Base-by-base conservation (phyloP, 1,140 invertebrate species). In the Dolichoris vasculosae region DNA sequence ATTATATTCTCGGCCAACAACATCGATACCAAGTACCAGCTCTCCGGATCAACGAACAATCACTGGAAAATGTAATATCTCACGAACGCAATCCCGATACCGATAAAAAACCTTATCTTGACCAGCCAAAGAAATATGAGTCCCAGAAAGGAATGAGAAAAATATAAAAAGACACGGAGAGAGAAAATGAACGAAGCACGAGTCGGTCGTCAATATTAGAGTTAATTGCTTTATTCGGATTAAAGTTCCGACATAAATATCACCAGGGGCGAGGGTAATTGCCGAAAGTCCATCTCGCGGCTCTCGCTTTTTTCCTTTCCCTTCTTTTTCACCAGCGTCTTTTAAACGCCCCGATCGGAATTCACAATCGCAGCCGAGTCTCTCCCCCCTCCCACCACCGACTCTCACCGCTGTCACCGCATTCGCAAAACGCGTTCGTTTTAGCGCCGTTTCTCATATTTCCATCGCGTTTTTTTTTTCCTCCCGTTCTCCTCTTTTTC, bases 141-240 rank as follows among this genome's bases (percentile, higher is more conserved):
- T 78, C 32, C 32, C 35, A 15, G 9, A 32, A 6, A 38, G 48
- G 46, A 63, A 63, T 35, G 48, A 79, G 32, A 79, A 59, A 63
- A 59, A 59, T 30, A 35, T 46, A 51, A 32, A 71, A 51, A 81
- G 63, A 51, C 2, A 51, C 26, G 38, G 38, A 80, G 30, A 23
- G 51, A 63, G 23, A 63, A n/a, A 67, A 32, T 17, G 51, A 78
- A 32, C 15, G 51, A 26, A 69, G 63, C 77, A 80, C 64, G 83
- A 51, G 64, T 51, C 46, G 77, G 30, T 83, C 85, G 82, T 86
- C 85, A 83, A 86, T 86, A 79, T 43, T 67, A 38, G 55, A 77
- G 88, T 88, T 91, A 91, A 91, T 91, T 91, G 89, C 89, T 88
- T 87, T 87, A 89, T 90, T 86, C 87, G 87, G 87, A 90, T 90